phyloP scores from a whole-genome alignment of 2,797 vertebrate species.

The Neostethus bicornis region DNA sequence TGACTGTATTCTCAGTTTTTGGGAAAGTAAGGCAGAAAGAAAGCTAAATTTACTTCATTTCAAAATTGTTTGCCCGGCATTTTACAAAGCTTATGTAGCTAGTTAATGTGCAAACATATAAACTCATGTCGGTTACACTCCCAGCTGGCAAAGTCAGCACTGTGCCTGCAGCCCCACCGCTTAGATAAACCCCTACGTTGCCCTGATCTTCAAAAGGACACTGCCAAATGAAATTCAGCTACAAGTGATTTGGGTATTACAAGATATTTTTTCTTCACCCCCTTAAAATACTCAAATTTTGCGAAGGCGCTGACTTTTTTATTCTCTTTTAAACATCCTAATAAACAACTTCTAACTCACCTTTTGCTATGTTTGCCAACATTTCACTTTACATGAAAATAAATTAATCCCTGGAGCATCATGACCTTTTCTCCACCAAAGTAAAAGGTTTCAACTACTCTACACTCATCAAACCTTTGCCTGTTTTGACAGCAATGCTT shows the following conservation, averaged over 20 bases:
- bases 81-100: slow-evolving; percentile 28
- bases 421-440: slow-evolving; percentile 15
- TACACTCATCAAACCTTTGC: slow-evolving; percentile 7
- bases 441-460: neutral
- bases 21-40: slow-evolving; percentile 30
- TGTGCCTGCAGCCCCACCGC: slow-evolving; percentile 18
- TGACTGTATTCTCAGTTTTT: slow-evolving; percentile 25
- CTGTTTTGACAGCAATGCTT: slow-evolving; percentile 24
- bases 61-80: slow-evolving; percentile 7
- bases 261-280: slow-evolving; percentile 18
- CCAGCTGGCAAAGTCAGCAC: slow-evolving; percentile 50
- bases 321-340: neutral
- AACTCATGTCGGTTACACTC: slow-evolving; percentile 32
- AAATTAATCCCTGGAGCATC: slow-evolving; percentile 2
- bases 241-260: slow-evolving; percentile 6
- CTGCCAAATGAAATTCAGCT: slow-evolving; percentile 50
- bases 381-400: slow-evolving; percentile 20
- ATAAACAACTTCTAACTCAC: neutral
- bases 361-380: slow-evolving; percentile 17
- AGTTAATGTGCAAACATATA: slow-evolving; percentile 12
- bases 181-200: slow-evolving; percentile 15
- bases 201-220: slow-evolving; percentile 35
- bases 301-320: slow-evolving; percentile 4
- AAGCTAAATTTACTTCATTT: slow-evolving; percentile 27
- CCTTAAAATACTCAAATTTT: slow-evolving; percentile 5